phyloP scores from a whole-genome alignment of 2,797 vertebrate genomes.

The Pseudopleuronectes americanus region DNA sequence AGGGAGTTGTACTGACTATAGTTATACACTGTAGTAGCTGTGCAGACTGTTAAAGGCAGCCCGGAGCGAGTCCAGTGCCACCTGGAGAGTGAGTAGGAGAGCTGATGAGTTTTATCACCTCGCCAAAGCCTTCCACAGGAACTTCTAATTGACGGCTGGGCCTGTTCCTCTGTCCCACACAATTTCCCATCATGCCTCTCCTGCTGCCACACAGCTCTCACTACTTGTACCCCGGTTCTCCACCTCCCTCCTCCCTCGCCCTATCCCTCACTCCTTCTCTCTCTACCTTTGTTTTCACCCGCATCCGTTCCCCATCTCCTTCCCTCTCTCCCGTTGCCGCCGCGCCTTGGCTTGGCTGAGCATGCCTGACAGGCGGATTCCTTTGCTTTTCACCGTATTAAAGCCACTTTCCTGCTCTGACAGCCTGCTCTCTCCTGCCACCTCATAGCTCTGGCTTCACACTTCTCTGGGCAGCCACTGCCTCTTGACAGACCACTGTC shows the following conservation, averaged over 20 bases:
- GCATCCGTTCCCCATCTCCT: constrained; percentile 64
- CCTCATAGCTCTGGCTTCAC: constrained; percentile 99
- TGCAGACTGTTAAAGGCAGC: constrained; percentile 68
- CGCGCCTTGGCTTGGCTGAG: constrained; percentile 95
- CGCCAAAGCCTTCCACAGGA: constrained; percentile 68
- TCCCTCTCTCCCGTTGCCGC: constrained; percentile 85
- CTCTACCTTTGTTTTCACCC: constrained; percentile 74
- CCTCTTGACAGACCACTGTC: constrained; percentile 99
- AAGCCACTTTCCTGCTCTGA: constrained; percentile 99
- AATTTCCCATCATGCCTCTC: constrained; percentile 79
- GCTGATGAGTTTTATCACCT: constrained; percentile 82
- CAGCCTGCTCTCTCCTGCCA: constrained; percentile 99
- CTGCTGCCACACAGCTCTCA: constrained; percentile 73
- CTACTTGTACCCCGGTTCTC: constrained; percentile 65
- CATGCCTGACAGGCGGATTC: constrained; percentile 99
- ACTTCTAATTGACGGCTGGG: constrained; percentile 81
- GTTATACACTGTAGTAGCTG: constrained; percentile 53
- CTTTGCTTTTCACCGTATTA: constrained; percentile 99
- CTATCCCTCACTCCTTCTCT: constrained; percentile 62
- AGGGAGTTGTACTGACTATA: constrained; percentile 42
- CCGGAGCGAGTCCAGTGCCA: constrained; percentile 65
- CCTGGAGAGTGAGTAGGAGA: constrained; percentile 72
- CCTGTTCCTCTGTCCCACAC: constrained; percentile 79
- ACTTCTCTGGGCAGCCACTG: constrained; percentile 99
- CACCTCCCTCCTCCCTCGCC: constrained; percentile 65